Conservation (phyloP, 2,888 invertebrate species). For the Cremastinae sp. region DNA sequence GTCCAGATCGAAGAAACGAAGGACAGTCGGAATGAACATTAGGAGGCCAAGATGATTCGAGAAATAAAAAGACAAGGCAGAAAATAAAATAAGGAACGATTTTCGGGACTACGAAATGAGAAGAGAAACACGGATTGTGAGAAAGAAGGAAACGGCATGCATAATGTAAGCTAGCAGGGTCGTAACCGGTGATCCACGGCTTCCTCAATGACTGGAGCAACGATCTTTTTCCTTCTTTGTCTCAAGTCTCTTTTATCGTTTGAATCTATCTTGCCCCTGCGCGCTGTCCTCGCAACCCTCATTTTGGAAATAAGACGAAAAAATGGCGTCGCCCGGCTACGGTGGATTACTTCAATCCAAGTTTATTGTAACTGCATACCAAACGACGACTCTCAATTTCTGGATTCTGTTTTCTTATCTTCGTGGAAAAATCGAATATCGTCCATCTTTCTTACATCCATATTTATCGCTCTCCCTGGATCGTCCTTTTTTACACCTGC, state of each 20-base stretch:
- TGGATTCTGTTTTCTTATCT: slow-evolving; percentile 28
- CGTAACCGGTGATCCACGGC: slow-evolving; percentile 66
- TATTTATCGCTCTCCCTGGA: background rate
- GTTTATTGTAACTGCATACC: slow-evolving; percentile 64
- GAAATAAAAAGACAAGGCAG: slow-evolving; percentile 7
- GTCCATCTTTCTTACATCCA: slow-evolving; percentile 17
- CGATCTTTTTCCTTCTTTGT: slow-evolving; percentile 33
- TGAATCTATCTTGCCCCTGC: slow-evolving; percentile 25
- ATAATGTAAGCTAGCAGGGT: slow-evolving; percentile 64
- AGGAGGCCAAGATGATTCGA: slow-evolving; percentile 1
- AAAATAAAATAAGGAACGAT: slow-evolving; percentile 6
- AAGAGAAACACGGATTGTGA: slow-evolving; percentile 50
- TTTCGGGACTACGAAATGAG: slow-evolving; percentile 13
- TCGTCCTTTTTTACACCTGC: background rate
- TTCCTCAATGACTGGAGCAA: slow-evolving; percentile 52
- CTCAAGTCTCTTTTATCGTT: slow-evolving; percentile 13
- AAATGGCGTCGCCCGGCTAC: slow-evolving; percentile 36
- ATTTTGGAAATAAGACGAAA: slow-evolving; percentile 26
- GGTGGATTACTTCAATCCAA: slow-evolving; percentile 65
- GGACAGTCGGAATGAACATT: background rate
- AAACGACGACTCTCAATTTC: slow-evolving; percentile 21
- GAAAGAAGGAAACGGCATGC: slow-evolving; percentile 63
- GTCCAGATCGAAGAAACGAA: too few species aligned
- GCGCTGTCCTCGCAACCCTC: slow-evolving; percentile 24
- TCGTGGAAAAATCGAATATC: slow-evolving; percentile 7